Conservation (phyloP, 2,797 vertebrate genomes). For the Xyrichtys novacula region DNA sequence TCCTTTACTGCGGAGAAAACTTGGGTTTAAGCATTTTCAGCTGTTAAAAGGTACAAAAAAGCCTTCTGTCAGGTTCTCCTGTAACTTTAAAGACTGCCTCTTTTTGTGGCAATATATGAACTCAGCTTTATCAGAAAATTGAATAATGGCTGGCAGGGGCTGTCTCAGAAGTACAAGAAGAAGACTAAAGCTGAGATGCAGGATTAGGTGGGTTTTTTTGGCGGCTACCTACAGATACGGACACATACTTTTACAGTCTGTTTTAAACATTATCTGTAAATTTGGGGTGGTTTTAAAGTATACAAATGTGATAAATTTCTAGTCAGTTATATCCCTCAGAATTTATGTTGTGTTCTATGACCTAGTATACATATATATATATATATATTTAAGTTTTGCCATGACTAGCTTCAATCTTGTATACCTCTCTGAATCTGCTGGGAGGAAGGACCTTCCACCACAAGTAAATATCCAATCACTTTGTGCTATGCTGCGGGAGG, state of each 20-base stretch:
- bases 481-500: no score
- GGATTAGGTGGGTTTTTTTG: constrained; percentile 11
- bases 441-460: no score
- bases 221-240: neutral
- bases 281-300: neutral
- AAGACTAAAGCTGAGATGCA: constrained; percentile 35
- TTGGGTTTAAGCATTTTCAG: constrained; percentile 38
- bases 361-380: no score
- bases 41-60: constrained; percentile 7
- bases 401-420: no score
- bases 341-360: neutral
- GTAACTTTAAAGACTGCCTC: constrained; percentile 17
- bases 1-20: constrained; percentile 18
- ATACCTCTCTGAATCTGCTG: no score
- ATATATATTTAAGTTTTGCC: no score
- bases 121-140: constrained; percentile 12
- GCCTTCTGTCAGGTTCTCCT: constrained; percentile 1
- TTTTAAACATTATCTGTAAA: neutral
- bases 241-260: neutral
- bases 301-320: neutral
- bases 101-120: constrained; percentile 19
- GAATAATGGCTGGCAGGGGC: constrained; percentile 9
- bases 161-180: constrained; percentile 6
- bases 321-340: neutral
- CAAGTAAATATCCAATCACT: no score